Evolutionary conservation across 1,140 invertebrate species (phyloP).

Genomic region (Hypothenemus hampei): DNA sequence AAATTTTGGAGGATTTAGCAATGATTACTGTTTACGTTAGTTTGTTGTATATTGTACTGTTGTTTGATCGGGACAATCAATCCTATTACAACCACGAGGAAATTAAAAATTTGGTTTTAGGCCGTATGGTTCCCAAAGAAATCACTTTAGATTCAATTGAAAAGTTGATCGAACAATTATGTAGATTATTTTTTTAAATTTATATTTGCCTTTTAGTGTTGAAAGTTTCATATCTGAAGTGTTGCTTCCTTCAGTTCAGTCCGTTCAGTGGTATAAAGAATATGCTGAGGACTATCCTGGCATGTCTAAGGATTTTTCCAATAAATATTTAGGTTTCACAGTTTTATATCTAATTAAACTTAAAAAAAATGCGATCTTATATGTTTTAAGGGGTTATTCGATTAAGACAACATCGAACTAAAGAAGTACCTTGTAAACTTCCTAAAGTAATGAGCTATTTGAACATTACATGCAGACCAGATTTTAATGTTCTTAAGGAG

Average conservation of each 20-base stretch:
- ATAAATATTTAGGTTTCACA: slow-evolving; percentile 28
- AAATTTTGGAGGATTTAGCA: slow-evolving; percentile 30
- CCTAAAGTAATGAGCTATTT: slow-evolving; percentile 13
- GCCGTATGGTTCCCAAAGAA: slow-evolving; percentile 8
- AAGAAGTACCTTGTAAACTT: slow-evolving; percentile 3
- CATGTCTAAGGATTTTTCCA: slow-evolving; percentile 30
- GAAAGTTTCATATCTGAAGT: slow-evolving; percentile 25
- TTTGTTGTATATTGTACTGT: slow-evolving; percentile 31
- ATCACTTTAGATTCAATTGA: slow-evolving; percentile 9
- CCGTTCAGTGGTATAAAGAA: slow-evolving; percentile 28
- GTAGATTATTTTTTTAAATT: too few relatives aligned
- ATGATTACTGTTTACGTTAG: slow-evolving; percentile 34
- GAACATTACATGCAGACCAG: slow-evolving; percentile 7
- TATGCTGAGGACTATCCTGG: slow-evolving; percentile 29
- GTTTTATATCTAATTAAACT: neutral
- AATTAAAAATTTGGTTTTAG: slow-evolving; percentile 19
- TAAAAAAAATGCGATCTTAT: neutral
- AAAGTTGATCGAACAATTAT: too few relatives aligned
- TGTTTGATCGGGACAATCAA: slow-evolving; percentile 27
- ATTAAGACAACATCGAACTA: slow-evolving; percentile 29
- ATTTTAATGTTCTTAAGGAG: slow-evolving; percentile 10
- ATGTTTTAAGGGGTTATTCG: slow-evolving; percentile 24
- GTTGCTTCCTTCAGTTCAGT: slow-evolving; percentile 27
- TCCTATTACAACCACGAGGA: slow-evolving; percentile 21
- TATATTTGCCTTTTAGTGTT: slow-evolving; percentile 31